A percentile compares a stretch with the other conserved stretches of the same genome.
Conservation (phyloP, 2,888 invertebrate genomes). For the Cancer borealis region DNA sequence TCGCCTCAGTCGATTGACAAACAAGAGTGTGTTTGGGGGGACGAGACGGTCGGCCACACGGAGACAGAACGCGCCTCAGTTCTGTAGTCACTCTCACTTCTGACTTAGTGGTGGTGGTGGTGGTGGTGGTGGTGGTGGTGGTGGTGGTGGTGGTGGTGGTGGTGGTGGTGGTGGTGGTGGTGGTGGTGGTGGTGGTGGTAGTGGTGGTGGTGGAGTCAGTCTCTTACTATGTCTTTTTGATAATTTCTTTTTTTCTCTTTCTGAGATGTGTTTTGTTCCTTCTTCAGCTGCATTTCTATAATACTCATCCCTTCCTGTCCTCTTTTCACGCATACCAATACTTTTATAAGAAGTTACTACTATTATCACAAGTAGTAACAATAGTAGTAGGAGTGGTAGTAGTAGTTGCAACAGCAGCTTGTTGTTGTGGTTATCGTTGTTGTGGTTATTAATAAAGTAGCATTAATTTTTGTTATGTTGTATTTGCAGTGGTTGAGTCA, state of each 20-base stretch:
- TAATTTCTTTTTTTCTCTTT: background rate
- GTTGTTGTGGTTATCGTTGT: background rate
- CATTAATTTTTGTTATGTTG: background rate
- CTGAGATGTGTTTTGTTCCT: too few species aligned
- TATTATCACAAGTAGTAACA: background rate
- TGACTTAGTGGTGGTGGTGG: background rate
- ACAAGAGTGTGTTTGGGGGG: conserved; percentile 63
- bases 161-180: conserved; percentile 8
- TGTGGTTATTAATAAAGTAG: background rate
- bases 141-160: background rate
- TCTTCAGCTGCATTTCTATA: too few species aligned
- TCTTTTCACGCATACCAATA: background rate
- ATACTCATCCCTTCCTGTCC: too few species aligned
- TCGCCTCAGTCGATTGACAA: conserved; percentile 69
- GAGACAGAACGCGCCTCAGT: background rate
- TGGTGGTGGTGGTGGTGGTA: background rate
- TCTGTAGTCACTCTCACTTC: conserved; percentile 5
- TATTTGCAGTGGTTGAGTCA: background rate
- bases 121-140: conserved; percentile 8
- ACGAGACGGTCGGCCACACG: background rate
- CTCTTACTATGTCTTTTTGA: background rate
- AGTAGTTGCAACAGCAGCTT: background rate
- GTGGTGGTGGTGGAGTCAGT: background rate
- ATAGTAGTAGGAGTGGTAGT: conserved; percentile 12
- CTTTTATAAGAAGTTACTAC: background rate